These are phyloP conservation scores for Drosophila formosana DNA, from an alignment of 2,888 invertebrate species.

Conservation along the genomic window DNA sequence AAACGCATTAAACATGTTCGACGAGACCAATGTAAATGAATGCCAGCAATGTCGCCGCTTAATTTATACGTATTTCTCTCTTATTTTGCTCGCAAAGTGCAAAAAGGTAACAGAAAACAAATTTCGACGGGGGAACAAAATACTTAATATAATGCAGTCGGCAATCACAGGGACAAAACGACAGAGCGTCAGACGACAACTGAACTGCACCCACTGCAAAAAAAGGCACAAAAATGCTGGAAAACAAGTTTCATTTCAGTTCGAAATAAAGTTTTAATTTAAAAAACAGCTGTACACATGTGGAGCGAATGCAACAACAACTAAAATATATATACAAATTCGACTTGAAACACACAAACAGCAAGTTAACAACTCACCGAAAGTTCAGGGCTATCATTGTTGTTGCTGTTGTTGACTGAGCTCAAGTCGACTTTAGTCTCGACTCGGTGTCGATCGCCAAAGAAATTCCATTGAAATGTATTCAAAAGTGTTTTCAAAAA, in stretches of 20 bases:
- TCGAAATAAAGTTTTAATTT: conserved; percentile 64
- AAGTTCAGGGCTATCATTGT: conserved; percentile 66
- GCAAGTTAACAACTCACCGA: conserved; percentile 58
- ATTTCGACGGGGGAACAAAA: conserved; percentile 30
- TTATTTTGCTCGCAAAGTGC: conserved; percentile 24
- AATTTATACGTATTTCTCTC: conserved; percentile 34
- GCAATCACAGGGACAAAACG: not conserved
- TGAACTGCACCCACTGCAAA: conserved; percentile 64
- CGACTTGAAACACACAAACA: conserved; percentile 19
- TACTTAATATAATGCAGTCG: conserved; percentile 22
- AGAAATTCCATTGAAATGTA: conserved; percentile 59
- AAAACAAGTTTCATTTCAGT: conserved; percentile 62
- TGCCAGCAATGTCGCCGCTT: conserved; percentile 45
- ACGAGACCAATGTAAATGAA: conserved; percentile 55
- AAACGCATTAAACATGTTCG: conserved; percentile 59
- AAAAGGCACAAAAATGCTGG: conserved; percentile 50
- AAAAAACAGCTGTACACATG: conserved; percentile 65
- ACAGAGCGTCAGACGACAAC: conserved; percentile 10
- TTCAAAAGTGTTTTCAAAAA: conserved; percentile 17
- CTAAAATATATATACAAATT: conserved; percentile 14
- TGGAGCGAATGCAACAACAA: conserved; percentile 49
- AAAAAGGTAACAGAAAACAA: conserved; percentile 28
- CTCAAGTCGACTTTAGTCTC: conserved; percentile 16
- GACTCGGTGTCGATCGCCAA: conserved; percentile 49
- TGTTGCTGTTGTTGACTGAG: conserved; percentile 7